Percentiles rank a stretch among this genome's conserved stretches.
Conservation (phyloP, 2,113 vertebrate species). For the Melanerpes aurifrons region DNA sequence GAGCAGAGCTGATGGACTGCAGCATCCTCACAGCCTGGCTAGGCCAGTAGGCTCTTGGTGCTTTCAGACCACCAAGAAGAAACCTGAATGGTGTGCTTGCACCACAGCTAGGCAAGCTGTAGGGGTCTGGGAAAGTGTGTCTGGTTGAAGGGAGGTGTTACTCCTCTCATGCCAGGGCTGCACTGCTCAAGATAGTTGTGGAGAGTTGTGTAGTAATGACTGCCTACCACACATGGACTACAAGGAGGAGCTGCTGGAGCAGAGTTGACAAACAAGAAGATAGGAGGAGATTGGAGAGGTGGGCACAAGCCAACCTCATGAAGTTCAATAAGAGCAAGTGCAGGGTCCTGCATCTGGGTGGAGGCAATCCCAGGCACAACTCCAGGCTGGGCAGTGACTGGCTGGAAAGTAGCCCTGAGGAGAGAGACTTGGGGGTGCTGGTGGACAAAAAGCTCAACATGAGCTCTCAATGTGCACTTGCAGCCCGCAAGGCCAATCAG, state of each 20-base stretch:
- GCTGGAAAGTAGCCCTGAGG: no score
- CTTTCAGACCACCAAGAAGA: background rate
- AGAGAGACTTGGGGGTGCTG: no score
- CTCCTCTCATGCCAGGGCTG: background rate
- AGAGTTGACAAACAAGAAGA: background rate
- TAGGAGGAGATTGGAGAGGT: no score
- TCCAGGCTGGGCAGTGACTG: no score
- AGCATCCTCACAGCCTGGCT: background rate
- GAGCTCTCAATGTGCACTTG: no score
- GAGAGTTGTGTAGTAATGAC: background rate
- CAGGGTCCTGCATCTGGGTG: no score
- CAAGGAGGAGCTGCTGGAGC: background rate
- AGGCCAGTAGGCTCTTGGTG: background rate
- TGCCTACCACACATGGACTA: fast-evolving
- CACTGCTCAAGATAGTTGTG: background rate
- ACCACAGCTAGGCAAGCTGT: fast-evolving
- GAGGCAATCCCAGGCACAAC: no score
- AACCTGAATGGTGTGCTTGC: background rate
- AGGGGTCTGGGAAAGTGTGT: fast-evolving
- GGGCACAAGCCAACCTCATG: no score
- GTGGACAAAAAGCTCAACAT: no score
- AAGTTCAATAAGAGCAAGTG: no score
- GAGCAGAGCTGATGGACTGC: background rate
- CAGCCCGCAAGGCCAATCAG: no score
- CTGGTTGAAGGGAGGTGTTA: background rate